A percentile compares a stretch with the other conserved stretches of the same genome.
Evolutionary conservation across 2,888 invertebrate genomes (phyloP).

Genomic region (Dynastes hyllus): DNA sequence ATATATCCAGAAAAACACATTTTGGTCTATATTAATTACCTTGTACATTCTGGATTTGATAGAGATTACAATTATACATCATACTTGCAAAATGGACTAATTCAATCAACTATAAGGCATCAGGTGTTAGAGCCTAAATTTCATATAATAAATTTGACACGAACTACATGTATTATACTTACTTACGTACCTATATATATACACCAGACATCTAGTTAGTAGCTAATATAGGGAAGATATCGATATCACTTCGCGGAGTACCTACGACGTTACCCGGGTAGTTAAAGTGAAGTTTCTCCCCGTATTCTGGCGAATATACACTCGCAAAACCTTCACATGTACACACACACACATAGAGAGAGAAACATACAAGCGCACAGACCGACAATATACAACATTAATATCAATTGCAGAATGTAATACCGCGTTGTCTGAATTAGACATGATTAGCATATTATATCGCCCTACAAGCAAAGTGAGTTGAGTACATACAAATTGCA

Average conservation of each 20-base stretch:
- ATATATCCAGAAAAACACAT: too few species aligned
- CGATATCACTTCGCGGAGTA: neutral
- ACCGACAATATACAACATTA: conserved; percentile 60
- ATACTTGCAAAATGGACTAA: neutral
- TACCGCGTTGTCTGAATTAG: conserved; percentile 63
- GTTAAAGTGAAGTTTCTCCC: conserved; percentile 2
- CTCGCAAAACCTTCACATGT: neutral
- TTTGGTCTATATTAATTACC: too few species aligned
- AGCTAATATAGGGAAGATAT: neutral
- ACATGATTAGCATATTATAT: conserved; percentile 66
- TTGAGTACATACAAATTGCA: conserved; percentile 64
- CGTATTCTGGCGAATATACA: neutral
- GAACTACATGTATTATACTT: too few species aligned
- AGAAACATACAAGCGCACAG: neutral
- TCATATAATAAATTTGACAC: too few species aligned
- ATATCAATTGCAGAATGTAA: conserved; percentile 65
- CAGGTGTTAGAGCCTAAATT: neutral
- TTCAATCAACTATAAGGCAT: neutral
- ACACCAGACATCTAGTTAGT: neutral
- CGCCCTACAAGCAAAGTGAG: conserved; percentile 61
- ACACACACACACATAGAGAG: neutral
- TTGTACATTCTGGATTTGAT: too few species aligned
- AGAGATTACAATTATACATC: neutral
- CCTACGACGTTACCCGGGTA: neutral
- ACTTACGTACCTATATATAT: too few species aligned